A percentile compares a stretch with the other conserved stretches of the same genome.
These are phyloP conservation scores for Drepanosiphum platanoidis DNA, from an alignment of 2,888 invertebrate species.

Conservation along the genomic window DNA sequence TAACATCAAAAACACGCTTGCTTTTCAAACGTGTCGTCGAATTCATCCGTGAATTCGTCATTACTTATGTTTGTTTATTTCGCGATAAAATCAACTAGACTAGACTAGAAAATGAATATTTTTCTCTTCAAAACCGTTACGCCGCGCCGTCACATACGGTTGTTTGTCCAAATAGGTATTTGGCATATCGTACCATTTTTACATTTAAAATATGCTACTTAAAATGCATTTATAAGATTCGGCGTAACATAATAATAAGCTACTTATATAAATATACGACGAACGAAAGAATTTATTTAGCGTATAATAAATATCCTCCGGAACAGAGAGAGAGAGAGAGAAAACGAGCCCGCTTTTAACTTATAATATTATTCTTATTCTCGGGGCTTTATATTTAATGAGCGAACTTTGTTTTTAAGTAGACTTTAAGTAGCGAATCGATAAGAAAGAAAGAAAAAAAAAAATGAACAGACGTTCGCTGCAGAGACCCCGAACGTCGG, in stretches of 20 bases:
- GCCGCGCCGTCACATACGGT: too few species aligned
- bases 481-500: not conserved
- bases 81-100: too few species aligned
- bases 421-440: conserved; percentile 11
- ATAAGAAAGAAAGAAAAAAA: not conserved
- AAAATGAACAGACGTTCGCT: too few species aligned
- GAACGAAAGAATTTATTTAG: conserved; percentile 37
- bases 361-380: conserved; percentile 31
- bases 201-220: conserved; percentile 7
- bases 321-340: too few species aligned
- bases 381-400: conserved; percentile 34
- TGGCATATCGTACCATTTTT: too few species aligned
- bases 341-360: not conserved
- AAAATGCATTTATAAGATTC: conserved; percentile 6
- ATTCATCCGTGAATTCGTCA: too few species aligned
- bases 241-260: not conserved
- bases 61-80: too few species aligned
- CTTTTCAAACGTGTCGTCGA: too few species aligned
- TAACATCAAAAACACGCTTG: too few species aligned
- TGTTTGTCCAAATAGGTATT: too few species aligned
- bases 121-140: too few species aligned
- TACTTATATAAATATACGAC: conserved; percentile 3
- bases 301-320: not conserved
- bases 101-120: too few species aligned
- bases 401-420: conserved; percentile 37